Evolutionary conservation across 2,113 vertebrate species (phyloP).

Genomic region (Brachirus orientalis): DNA sequence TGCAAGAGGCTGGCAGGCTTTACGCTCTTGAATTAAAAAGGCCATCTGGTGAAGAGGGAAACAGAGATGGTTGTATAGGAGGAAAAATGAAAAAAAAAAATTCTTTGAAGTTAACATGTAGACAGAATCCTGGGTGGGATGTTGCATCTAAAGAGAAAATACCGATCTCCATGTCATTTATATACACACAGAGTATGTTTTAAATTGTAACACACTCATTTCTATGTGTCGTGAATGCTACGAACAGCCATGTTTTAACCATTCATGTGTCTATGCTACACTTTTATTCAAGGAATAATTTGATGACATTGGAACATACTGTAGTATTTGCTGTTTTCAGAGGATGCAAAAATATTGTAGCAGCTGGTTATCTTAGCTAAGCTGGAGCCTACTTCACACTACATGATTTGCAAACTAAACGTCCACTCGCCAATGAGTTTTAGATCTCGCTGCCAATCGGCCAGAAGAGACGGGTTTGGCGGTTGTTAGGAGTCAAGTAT

Average conservation of each 20-base stretch:
- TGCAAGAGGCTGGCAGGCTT: constrained; percentile 73
- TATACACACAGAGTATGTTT: not conserved
- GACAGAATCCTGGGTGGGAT: constrained; percentile 57
- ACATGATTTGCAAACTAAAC: no score
- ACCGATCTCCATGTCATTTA: constrained; percentile 39
- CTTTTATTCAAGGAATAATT: not conserved
- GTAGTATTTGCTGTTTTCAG: no score
- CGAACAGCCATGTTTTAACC: not conserved
- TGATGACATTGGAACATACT: no score
- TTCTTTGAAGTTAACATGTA: constrained; percentile 58
- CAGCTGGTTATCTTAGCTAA: no score
- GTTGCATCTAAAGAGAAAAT: constrained; percentile 44
- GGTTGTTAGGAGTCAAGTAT: no score
- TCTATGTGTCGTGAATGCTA: not conserved
- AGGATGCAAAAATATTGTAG: no score
- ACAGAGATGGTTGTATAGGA: constrained; percentile 51
- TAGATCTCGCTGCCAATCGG: no score
- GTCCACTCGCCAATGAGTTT: no score
- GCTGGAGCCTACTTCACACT: no score
- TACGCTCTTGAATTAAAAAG: constrained; percentile 75
- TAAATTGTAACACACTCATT: not conserved
- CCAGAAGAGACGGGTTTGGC: no score
- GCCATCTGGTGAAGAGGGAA: constrained; percentile 77
- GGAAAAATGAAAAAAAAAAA: constrained; percentile 47
- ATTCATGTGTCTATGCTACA: no score